phyloP scores from a whole-genome alignment of 1,140 invertebrate species.

The Calosoma granatense region DNA sequence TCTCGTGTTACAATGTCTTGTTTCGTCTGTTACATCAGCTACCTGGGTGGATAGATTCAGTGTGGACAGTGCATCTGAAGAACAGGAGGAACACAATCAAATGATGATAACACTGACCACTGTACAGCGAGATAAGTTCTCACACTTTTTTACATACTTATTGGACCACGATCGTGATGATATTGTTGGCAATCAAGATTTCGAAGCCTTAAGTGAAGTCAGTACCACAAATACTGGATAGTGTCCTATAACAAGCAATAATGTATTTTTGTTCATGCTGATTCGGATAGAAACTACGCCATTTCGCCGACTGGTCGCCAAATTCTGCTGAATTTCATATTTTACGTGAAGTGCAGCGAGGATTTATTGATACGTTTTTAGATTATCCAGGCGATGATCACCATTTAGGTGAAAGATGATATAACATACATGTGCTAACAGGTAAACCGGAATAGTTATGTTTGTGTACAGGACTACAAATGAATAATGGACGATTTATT shows the following conservation, averaged over 20 bases:
- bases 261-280: not conserved
- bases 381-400: constrained; percentile 32
- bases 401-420: not conserved
- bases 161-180: constrained; percentile 60
- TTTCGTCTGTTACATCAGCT: too few species aligned
- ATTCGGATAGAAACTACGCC: constrained; percentile 47
- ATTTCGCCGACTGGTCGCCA: constrained; percentile 61
- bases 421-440: not conserved
- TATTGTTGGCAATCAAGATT: constrained; percentile 55
- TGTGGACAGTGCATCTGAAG: constrained; percentile 41
- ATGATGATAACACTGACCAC: constrained; percentile 40
- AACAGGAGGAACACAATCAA: constrained; percentile 39
- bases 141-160: constrained; percentile 54
- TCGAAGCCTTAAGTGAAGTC: constrained; percentile 59
- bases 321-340: constrained; percentile 59
- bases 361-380: constrained; percentile 55
- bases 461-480: constrained; percentile 23
- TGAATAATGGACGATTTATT: constrained; percentile 29
- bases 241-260: not conserved
- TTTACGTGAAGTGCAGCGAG: constrained; percentile 52
- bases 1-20: constrained; percentile 11
- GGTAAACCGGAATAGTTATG: too few species aligned
- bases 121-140: constrained; percentile 55
- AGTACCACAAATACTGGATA: constrained; percentile 9
- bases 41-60: constrained; percentile 58